Percentiles rank a stretch among this genome's conserved stretches.
phyloP scores from a whole-genome alignment of 2,888 invertebrate genomes.

The Agrochola circellaris region DNA sequence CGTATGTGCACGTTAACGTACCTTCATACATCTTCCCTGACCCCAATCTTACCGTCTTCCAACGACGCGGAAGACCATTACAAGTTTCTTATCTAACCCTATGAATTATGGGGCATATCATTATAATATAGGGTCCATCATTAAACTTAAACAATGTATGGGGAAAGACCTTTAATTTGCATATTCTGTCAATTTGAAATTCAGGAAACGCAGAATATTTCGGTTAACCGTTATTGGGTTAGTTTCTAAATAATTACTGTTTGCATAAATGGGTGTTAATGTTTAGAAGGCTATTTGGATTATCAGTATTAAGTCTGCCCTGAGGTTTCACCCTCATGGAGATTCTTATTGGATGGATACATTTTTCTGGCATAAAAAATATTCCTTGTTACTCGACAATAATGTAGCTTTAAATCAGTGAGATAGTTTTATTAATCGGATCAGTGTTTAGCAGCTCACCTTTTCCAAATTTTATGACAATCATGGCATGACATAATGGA shows the following conservation, averaged over 20 bases:
- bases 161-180: slow-evolving; percentile 63
- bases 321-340: no score
- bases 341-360: background rate
- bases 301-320: no score
- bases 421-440: no score
- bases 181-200: slow-evolving; percentile 72
- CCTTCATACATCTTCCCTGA: slow-evolving; percentile 43
- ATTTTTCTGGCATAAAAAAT: background rate
- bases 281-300: slow-evolving; percentile 7
- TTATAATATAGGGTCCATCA: slow-evolving; percentile 66
- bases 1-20: background rate
- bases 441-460: no score
- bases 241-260: slow-evolving; percentile 63
- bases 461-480: no score
- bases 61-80: slow-evolving; percentile 35
- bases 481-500: no score
- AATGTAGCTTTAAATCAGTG: no score
- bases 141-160: slow-evolving; percentile 74
- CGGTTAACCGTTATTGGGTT: slow-evolving; percentile 61
- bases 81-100: slow-evolving; percentile 47
- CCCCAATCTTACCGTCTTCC: slow-evolving; percentile 44
- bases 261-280: slow-evolving; percentile 41
- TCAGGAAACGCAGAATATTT: slow-evolving; percentile 60
- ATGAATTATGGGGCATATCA: slow-evolving; percentile 59
- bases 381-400: background rate